Percentiles rank a stretch among this genome's conserved stretches.
phyloP scores from a whole-genome alignment of 2,888 invertebrate genomes.

The Dryococelus australis region DNA sequence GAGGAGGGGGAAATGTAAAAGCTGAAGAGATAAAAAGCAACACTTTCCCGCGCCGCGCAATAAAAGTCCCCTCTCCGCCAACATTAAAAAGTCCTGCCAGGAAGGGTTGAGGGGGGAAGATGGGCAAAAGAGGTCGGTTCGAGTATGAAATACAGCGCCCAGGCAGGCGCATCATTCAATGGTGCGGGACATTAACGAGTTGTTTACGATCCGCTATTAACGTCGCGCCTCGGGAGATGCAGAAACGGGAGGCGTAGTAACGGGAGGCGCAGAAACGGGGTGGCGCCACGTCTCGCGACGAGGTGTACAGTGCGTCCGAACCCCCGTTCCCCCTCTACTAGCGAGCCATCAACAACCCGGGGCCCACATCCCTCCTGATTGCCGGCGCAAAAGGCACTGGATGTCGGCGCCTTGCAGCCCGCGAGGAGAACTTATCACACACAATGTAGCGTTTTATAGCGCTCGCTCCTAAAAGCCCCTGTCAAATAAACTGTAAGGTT shows the following conservation, averaged over 20 bases:
- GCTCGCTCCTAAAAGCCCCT: not conserved
- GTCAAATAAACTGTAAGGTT: not conserved
- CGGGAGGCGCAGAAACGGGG: too few relatives aligned
- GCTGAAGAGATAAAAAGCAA: constrained; percentile 9
- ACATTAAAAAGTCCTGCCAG: not conserved
- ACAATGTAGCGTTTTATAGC: not conserved
- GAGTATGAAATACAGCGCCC: not conserved
- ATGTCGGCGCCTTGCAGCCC: constrained; percentile 4
- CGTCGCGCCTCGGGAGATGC: not conserved
- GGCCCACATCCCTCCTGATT: not conserved
- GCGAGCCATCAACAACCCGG: too few relatives aligned
- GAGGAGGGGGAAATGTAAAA: not conserved
- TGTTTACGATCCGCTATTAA: not conserved
- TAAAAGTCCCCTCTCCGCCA: not conserved
- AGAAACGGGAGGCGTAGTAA: not conserved
- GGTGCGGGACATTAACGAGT: not conserved
- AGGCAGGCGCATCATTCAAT: constrained; percentile 1
- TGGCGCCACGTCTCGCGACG: not conserved
- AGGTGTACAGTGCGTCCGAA: too few relatives aligned
- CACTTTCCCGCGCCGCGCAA: not conserved
- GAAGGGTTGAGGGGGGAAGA: not conserved
- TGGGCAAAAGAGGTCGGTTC: too few relatives aligned
- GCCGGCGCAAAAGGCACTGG: not conserved
- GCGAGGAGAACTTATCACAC: not conserved
- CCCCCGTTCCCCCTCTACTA: too few relatives aligned